Evolutionary conservation across 1,140 invertebrate species (phyloP).

Genomic region (Semibalanus balanoides): DNA sequence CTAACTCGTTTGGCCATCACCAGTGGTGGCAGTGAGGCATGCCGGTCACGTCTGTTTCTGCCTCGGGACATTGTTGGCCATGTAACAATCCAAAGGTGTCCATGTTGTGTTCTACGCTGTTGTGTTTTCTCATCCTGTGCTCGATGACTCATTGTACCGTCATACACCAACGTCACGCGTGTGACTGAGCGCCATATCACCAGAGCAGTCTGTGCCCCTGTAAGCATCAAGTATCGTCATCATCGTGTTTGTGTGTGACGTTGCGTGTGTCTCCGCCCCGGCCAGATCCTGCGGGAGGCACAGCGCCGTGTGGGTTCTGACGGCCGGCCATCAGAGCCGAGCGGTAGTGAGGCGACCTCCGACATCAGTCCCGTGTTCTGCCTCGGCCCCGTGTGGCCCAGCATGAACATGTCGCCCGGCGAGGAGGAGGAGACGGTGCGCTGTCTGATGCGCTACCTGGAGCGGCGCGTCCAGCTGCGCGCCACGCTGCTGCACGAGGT

Average conservation of each 20-base stretch:
- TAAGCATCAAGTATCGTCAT: too few relatives aligned
- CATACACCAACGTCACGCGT: too few relatives aligned
- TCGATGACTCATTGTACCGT: too few relatives aligned
- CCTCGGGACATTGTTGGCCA: too few relatives aligned
- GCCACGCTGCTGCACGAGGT: slow-evolving; percentile 18
- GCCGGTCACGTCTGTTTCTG: too few relatives aligned
- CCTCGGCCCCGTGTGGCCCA: slow-evolving; percentile 20
- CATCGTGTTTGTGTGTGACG: neutral
- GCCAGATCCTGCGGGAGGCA: neutral
- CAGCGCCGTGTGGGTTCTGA: neutral
- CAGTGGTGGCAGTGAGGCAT: too few relatives aligned
- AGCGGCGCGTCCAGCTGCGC: slow-evolving; percentile 16
- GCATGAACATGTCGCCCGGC: slow-evolving; percentile 11
- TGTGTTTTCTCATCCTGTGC: too few relatives aligned
- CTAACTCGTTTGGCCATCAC: too few relatives aligned
- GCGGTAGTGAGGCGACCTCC: slow-evolving; percentile 5
- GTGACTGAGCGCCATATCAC: too few relatives aligned
- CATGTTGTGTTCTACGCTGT: too few relatives aligned
- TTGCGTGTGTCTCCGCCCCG: neutral
- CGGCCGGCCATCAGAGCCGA: neutral
- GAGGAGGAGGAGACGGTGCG: slow-evolving; percentile 17
- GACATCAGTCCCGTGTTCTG: slow-evolving; percentile 20
- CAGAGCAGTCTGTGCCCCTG: too few relatives aligned
- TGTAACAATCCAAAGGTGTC: too few relatives aligned
- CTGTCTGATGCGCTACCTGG: slow-evolving; percentile 19